Evolutionary conservation across 23 tunicate genomes (phyloP).

Genomic region (Botrylloides violaceus): DNA sequence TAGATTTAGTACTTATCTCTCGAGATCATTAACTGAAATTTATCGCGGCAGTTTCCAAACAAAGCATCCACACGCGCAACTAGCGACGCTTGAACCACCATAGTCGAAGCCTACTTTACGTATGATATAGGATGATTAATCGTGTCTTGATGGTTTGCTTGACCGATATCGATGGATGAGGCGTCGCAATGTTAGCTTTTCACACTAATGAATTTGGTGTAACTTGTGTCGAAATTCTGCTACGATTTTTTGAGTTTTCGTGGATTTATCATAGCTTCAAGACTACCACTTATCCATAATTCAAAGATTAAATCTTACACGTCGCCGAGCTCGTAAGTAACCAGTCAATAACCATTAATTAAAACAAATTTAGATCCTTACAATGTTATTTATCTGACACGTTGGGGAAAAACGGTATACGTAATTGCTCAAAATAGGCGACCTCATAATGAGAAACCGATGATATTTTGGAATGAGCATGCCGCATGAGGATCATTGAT

Average conservation of each 20-base stretch:
- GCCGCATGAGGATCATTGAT: no score
- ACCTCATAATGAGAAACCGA: no score
- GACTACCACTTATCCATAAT: background rate
- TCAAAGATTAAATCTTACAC: background rate
- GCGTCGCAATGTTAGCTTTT: no score
- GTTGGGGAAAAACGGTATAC: background rate
- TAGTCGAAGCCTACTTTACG: background rate
- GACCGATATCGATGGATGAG: background rate
- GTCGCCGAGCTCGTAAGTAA: background rate
- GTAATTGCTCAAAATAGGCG: background rate
- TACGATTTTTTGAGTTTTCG: no score
- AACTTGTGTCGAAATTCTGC: no score
- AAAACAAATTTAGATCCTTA: background rate
- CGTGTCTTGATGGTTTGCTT: background rate
- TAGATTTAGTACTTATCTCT: no score
- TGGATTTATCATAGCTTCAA: no score
- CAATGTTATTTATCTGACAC: background rate
- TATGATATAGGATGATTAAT: background rate
- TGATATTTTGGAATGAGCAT: no score
- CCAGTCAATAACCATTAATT: conserved; percentile 15
- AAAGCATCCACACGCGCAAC: background rate
- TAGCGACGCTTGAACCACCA: background rate
- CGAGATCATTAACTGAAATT: background rate
- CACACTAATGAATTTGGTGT: no score
- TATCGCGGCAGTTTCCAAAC: background rate